A percentile compares a stretch with the other conserved stretches of the same genome.
These are phyloP conservation scores for Octomys mimax DNA, from an alignment of 2,797 vertebrate genomes.

Conservation along the genomic window DNA sequence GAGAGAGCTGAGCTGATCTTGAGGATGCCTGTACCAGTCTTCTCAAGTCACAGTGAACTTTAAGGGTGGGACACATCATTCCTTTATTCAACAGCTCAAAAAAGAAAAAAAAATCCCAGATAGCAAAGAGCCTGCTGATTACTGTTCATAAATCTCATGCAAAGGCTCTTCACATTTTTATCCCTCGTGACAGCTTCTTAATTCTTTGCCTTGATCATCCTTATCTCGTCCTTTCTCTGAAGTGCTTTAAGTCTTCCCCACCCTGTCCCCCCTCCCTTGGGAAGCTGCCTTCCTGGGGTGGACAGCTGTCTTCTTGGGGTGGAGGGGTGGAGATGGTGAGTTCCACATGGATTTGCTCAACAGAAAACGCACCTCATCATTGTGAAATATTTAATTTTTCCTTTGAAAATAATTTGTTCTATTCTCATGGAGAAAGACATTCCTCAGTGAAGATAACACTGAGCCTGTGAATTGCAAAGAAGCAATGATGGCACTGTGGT, in stretches of 20 bases:
- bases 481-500: neutral
- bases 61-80: neutral
- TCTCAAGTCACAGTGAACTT: neutral
- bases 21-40: neutral
- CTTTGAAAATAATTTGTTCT: constrained; percentile 16
- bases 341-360: neutral
- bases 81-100: neutral
- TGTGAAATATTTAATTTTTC: constrained; percentile 27
- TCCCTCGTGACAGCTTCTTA: neutral
- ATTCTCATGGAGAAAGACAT: constrained; percentile 22
- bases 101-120: neutral
- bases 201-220: neutral
- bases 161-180: neutral
- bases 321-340: neutral
- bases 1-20: neutral
- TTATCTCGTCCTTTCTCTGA: neutral
- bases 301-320: constrained; percentile 16
- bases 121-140: neutral
- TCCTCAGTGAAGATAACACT: neutral
- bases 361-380: neutral
- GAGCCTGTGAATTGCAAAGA: neutral
- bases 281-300: constrained; percentile 14
- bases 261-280: neutral
- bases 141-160: neutral
- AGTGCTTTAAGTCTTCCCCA: neutral